Base-by-base conservation (phyloP, 1,140 invertebrate species). In the Zaprionus davidi region DNA sequence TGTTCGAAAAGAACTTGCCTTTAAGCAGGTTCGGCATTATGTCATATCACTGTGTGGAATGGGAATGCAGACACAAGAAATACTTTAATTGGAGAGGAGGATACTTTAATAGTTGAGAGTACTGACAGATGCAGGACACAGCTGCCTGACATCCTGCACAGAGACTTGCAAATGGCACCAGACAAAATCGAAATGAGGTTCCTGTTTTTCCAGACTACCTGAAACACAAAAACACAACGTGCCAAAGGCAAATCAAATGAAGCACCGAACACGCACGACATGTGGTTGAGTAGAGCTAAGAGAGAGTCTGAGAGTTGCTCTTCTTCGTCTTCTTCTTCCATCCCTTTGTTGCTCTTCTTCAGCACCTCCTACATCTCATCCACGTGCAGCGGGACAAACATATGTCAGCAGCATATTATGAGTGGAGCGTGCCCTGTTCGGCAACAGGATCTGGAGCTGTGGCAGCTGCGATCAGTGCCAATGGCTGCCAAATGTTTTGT, bases 11-110 rank as follows among this genome's bases (percentile, higher is more conserved):
- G 31, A 56, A n/a, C 22, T 26, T 12, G 49, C 5, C n/a, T 62
- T 34, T 12, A 77, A 83, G 80, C 81, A 64, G 68, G 81, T 84
- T 84, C 22, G 5, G 6, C 11, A 51, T 51, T 24, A 51, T 24
- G 13, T 51, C 20, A 51, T 22, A 24, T 11, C 4, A 1, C 4
- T 9, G 2, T 6, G 4, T 41, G 38, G 38, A 41, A n/a, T 41
- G 12, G 0, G 4, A 15, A 13, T 41, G 38, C 38, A 41, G 1
- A 7, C 1, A 24, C 1, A 46, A 17, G n/a, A 17, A 20, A 11
- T 46, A 51, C 46, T 22, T 22, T 49, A 49, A 49, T 22, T 49
- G 20, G 1, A 51, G 46, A 17, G n/a, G 6, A 20, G n/a, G 7
- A 46, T 5, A 6, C 46, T 49, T 49, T 0, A 49, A 49, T 24